Conservation (phyloP, 2,888 invertebrate genomes). For the Tribolium freemani region DNA sequence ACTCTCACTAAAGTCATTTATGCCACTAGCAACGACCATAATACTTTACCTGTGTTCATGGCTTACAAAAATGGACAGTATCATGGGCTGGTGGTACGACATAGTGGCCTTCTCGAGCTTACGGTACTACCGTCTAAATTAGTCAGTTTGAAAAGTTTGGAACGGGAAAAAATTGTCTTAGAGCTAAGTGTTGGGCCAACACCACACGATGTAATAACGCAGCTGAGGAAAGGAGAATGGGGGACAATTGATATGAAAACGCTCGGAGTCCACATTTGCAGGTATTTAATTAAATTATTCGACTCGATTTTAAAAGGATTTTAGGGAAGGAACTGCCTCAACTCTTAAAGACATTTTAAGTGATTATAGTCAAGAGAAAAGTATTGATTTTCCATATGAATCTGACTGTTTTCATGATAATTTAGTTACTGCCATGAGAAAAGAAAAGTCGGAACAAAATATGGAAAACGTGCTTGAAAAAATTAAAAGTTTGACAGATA, state of each 20-base stretch:
- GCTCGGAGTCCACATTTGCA: constrained; percentile 68
- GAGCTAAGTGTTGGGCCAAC: constrained; percentile 71
- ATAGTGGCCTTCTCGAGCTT: constrained; percentile 72
- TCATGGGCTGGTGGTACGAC: constrained; percentile 72
- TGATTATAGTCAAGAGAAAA: constrained; percentile 45
- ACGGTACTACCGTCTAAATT: constrained; percentile 70
- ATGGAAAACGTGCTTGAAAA: constrained; percentile 40
- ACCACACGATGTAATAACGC: constrained; percentile 68
- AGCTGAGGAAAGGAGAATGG: constrained; percentile 49
- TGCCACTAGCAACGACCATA: constrained; percentile 67
- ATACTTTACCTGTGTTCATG: constrained; percentile 70
- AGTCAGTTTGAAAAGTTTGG: constrained; percentile 72
- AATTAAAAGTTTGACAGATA: constrained; percentile 34
- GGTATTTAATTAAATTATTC: constrained; percentile 50
- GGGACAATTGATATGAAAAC: constrained; percentile 64
- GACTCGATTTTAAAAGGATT: constrained; percentile 32
- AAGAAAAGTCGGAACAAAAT: constrained; percentile 42
- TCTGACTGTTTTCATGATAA: constrained; percentile 69
- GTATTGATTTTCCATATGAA: constrained; percentile 54
- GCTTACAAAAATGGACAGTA: constrained; percentile 70
- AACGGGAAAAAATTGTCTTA: constrained; percentile 66
- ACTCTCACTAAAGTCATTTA: constrained; percentile 67
- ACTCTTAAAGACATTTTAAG: constrained; percentile 53
- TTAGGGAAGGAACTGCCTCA: constrained; percentile 55
- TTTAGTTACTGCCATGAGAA: constrained; percentile 58